phyloP scores from a whole-genome alignment of 2,888 invertebrate species.

The Muschampia plurimacula region DNA sequence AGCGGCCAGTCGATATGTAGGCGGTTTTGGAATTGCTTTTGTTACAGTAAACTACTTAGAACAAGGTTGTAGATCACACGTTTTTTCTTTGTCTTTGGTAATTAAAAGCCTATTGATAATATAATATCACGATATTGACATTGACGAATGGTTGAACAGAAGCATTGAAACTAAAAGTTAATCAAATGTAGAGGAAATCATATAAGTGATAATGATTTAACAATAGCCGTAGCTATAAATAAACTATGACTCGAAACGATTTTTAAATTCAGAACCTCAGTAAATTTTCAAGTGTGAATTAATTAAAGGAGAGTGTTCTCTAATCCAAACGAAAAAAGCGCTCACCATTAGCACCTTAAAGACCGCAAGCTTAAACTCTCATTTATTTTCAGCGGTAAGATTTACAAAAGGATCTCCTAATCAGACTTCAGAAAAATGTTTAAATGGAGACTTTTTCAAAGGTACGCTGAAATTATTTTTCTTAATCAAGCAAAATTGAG shows the following conservation, averaged over 20 bases:
- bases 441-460: constrained; percentile 21
- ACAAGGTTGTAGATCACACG: too few relatives aligned
- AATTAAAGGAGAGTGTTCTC: constrained; percentile 15
- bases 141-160: too few relatives aligned
- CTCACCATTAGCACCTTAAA: constrained; percentile 20
- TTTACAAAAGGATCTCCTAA: constrained; percentile 22
- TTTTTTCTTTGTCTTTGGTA: too few relatives aligned
- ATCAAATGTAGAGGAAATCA: too few relatives aligned
- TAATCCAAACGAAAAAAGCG: constrained; percentile 26
- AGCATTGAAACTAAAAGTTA: too few relatives aligned
- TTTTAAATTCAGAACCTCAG: background rate
- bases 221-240: background rate
- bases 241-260: background rate
- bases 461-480: constrained; percentile 26
- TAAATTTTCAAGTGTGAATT: constrained; percentile 15
- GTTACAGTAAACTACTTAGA: too few relatives aligned
- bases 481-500: constrained; percentile 25
- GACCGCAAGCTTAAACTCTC: constrained; percentile 25
- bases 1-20: too few relatives aligned
- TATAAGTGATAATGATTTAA: too few relatives aligned
- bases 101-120: too few relatives aligned
- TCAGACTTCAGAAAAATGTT: constrained; percentile 22
- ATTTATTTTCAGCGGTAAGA: constrained; percentile 19
- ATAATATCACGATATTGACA: too few relatives aligned
- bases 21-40: too few relatives aligned